A percentile compares a stretch with the other conserved stretches of the same genome.
Conservation (phyloP, 2,888 invertebrate genomes). For the Rotaria socialis region DNA sequence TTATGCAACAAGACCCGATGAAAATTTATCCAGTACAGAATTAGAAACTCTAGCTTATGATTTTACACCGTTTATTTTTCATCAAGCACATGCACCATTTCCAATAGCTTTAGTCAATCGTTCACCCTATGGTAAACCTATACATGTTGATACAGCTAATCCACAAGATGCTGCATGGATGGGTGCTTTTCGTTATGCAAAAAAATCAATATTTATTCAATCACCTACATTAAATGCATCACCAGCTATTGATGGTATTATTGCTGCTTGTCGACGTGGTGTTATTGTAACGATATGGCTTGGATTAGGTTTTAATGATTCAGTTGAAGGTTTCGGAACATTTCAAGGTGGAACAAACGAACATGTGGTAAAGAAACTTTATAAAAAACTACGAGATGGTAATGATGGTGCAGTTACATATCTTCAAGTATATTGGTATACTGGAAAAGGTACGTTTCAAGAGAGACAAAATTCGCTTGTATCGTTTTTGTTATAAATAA, state of each 20-base stretch:
- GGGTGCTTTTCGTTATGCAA: slow-evolving; percentile 16
- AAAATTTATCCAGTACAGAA: neutral
- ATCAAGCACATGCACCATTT: neutral
- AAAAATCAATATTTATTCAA: slow-evolving; percentile 23
- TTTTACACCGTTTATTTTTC: slow-evolving; percentile 21
- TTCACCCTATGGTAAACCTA: slow-evolving; percentile 4
- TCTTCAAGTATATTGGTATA: slow-evolving; percentile 12
- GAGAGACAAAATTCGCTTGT: neutral
- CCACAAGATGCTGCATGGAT: slow-evolving; percentile 28
- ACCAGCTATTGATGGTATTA: slow-evolving; percentile 26
- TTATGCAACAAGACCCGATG: neutral
- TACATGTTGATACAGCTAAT: neutral
- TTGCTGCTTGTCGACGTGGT: neutral
- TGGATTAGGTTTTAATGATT: slow-evolving; percentile 34
- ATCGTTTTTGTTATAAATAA: neutral
- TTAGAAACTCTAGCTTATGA: neutral
- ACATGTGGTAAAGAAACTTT: neutral
- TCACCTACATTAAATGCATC: slow-evolving; percentile 26
- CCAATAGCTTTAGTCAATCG: slow-evolving; percentile 37
- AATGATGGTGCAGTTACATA: slow-evolving; percentile 3
- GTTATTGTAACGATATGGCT: neutral
- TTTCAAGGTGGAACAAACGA: slow-evolving; percentile 35
- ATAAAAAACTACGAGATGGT: neutral
- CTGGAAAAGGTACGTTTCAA: neutral
- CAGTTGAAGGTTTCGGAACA: neutral